Evolutionary conservation across 1,140 invertebrate genomes (phyloP).

Genomic region (Dinoponera quadriceps): DNA sequence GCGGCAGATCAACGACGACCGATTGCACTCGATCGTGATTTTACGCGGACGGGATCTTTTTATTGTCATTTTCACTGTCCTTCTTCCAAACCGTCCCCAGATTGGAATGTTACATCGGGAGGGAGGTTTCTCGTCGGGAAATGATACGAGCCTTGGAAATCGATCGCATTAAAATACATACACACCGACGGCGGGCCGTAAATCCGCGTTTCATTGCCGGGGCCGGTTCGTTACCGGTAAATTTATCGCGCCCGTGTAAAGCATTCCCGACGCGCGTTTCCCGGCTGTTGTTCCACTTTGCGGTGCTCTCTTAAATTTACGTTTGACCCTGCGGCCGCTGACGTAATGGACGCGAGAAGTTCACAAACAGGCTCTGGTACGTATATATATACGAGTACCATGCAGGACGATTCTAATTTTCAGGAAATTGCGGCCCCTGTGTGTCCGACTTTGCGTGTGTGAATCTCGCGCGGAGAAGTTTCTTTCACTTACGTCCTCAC

Average conservation of each 20-base stretch:
- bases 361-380: not conserved
- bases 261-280: slow-evolving; percentile 20
- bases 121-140: too few species aligned
- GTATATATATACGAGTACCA: slow-evolving; percentile 1
- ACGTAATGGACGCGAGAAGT: slow-evolving; percentile 48
- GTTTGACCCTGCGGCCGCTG: slow-evolving; percentile 11
- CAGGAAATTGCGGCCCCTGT: not conserved
- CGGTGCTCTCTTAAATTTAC: slow-evolving; percentile 48
- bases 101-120: too few species aligned
- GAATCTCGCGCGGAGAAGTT: slow-evolving; percentile 12
- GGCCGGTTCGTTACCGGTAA: slow-evolving; percentile 22
- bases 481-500: not conserved
- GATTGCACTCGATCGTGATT: too few species aligned
- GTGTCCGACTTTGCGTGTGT: slow-evolving; percentile 2
- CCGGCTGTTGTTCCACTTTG: slow-evolving; percentile 37
- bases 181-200: not conserved
- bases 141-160: not conserved
- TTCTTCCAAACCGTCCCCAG: too few species aligned
- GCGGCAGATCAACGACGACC: not conserved
- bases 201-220: slow-evolving; percentile 21
- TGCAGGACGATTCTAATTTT: slow-evolving; percentile 52
- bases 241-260: slow-evolving; percentile 36
- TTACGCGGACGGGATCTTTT: too few species aligned
- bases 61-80: too few species aligned
- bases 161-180: not conserved